Conservation (phyloP, 2,888 invertebrate genomes). For the Geophilus truncorum region DNA sequence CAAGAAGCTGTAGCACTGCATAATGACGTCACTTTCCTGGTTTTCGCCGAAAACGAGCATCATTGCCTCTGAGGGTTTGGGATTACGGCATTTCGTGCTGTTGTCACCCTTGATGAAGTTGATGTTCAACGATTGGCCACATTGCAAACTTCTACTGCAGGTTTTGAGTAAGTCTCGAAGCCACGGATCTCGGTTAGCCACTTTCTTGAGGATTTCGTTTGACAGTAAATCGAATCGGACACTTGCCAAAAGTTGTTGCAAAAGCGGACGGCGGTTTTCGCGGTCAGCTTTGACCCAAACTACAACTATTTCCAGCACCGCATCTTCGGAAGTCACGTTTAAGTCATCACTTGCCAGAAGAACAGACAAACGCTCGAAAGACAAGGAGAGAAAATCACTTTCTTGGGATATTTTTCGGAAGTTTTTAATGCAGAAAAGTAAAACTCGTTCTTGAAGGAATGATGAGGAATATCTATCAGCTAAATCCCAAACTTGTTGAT, state of each 20-base stretch:
- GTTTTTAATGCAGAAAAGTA: slow-evolving; percentile 25
- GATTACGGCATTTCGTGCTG: neutral
- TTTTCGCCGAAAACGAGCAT: slow-evolving; percentile 30
- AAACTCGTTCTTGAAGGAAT: slow-evolving; percentile 20
- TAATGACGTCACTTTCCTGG: slow-evolving; percentile 28
- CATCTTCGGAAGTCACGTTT: slow-evolving; percentile 22
- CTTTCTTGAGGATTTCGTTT: neutral
- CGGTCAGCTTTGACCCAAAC: slow-evolving; percentile 28
- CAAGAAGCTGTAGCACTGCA: slow-evolving; percentile 30
- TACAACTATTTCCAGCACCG: slow-evolving; percentile 1
- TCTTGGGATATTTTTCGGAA: slow-evolving; percentile 22
- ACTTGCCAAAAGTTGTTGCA: neutral
- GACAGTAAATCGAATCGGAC: slow-evolving; percentile 27
- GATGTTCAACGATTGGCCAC: neutral
- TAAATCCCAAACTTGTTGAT: slow-evolving; percentile 30
- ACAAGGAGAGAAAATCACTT: slow-evolving; percentile 28
- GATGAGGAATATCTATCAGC: slow-evolving; percentile 31
- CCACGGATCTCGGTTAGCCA: neutral
- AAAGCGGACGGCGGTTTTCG: neutral
- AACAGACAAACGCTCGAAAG: slow-evolving; percentile 2
- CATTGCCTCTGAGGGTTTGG: slow-evolving; percentile 14
- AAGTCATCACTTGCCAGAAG: slow-evolving; percentile 25
- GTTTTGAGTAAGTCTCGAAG: neutral
- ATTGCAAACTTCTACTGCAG: neutral
- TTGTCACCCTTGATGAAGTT: neutral